Evolutionary conservation across 2,797 vertebrate species (phyloP), one percentile per base, ranked within the genome.

Genomic region (Lacerta viridis): DNA sequence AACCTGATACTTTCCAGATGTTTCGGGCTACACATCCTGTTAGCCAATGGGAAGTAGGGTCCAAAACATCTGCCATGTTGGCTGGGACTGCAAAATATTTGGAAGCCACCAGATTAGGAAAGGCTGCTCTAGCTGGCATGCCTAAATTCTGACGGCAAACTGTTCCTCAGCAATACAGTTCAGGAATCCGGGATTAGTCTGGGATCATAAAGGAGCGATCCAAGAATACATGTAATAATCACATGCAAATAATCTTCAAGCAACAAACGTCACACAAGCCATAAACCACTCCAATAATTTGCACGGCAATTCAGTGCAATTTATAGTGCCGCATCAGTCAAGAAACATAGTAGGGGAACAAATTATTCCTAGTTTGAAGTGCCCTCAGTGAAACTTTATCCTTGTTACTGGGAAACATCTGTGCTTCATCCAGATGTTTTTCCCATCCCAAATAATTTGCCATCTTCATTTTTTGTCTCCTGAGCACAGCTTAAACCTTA

Each of bases 241-340:
- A 41, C 8, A n/a, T 88, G 86, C 83, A 93, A 85, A 88, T 91
- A 92, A 80, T 87, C 86, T 89, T 50, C 74, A 78, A 92, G 93
- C 71, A 91, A 88, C 66, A 80, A 50, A 11, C 46, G 25, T 68
- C 29, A 79, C 20, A 55, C 69, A 55, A 90, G 5, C 5, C 59
- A 9, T 85, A 92, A 95, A 89, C 43, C 39, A 81, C 78, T 92
- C 78, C 25, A 71, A 68, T 55, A 87, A 69, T 91, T 68, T 89
- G 83, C 85, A 88, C 8, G 11, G 59, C 41, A 80, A 17, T 41
- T 36, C 50, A 72, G 3, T 25, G 36, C 66, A 43, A 81, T 76
- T 86, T 82, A 85, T 36, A 76, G 43, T 4, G 3, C 17, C 66
- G 41, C 72, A 80, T 80, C 90, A 93, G 76, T 29, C 90, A 46